Percentiles rank a stretch among this genome's conserved stretches.
These are phyloP conservation scores for Melitaea cinxia DNA, from an alignment of 1,140 invertebrate genomes.

Conservation along the genomic window DNA sequence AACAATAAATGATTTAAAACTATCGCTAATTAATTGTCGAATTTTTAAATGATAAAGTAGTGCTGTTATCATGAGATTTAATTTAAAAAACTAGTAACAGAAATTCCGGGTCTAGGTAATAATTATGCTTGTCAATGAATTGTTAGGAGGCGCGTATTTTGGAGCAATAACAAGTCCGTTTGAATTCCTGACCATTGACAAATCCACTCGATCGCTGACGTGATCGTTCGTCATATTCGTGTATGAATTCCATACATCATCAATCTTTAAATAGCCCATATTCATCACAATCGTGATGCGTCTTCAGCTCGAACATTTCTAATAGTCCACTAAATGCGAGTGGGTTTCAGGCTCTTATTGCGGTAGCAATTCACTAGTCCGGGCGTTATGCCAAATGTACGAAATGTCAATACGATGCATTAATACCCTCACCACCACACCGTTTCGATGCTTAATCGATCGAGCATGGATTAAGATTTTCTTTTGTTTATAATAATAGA, in stretches of 20 bases:
- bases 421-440: slow-evolving; percentile 62
- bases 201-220: slow-evolving; percentile 10
- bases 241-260: slow-evolving; percentile 18
- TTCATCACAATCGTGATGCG: slow-evolving; percentile 21
- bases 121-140: not conserved
- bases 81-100: not conserved
- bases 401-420: slow-evolving; percentile 80
- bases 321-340: slow-evolving; percentile 24
- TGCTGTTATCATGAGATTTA: not conserved
- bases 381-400: slow-evolving; percentile 66
- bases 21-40: too few relatives aligned
- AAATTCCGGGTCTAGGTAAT: not conserved
- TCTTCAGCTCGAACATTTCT: slow-evolving; percentile 10
- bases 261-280: slow-evolving; percentile 25
- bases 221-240: slow-evolving; percentile 10
- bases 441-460: slow-evolving; percentile 45
- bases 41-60: too few relatives aligned
- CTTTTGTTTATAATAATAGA: not conserved
- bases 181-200: slow-evolving; percentile 29
- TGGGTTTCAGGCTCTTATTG: slow-evolving; percentile 46
- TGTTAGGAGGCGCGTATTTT: slow-evolving; percentile 1
- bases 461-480: slow-evolving; percentile 18
- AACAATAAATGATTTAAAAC: not conserved
- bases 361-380: slow-evolving; percentile 55
- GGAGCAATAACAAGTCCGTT: slow-evolving; percentile 16